These are phyloP conservation scores for Onychostruthus taczanowskii DNA, from an alignment of 2,113 vertebrate species.

Conservation along the genomic window DNA sequence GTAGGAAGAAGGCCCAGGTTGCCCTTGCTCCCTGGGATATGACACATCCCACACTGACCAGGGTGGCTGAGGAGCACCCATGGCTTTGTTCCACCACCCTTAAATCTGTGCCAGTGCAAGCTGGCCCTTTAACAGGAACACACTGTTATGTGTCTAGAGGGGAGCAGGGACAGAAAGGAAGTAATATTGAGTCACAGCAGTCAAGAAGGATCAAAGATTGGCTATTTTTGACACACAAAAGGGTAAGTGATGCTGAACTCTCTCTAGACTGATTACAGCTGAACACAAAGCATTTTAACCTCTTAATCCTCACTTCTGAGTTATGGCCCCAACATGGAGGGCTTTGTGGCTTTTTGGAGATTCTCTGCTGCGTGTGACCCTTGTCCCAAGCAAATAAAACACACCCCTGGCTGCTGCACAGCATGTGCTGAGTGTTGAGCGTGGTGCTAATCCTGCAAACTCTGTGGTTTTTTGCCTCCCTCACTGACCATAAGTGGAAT, in stretches of 20 bases:
- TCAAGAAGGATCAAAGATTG: background rate
- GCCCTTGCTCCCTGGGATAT: fast-evolving
- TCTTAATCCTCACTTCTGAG: background rate
- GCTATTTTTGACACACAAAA: background rate
- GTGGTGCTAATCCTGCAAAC: background rate
- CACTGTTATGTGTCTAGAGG: background rate
- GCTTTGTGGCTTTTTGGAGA: background rate
- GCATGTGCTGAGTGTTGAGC: background rate
- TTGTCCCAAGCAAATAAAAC: background rate
- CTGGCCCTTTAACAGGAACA: background rate
- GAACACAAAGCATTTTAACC: constrained; percentile 18
- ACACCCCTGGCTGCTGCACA: background rate
- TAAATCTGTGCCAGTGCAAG: background rate
- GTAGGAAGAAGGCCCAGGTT: background rate
- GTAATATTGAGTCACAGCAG: background rate
- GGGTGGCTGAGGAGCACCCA: background rate
- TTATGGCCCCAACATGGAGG: background rate
- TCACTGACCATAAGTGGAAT: background rate
- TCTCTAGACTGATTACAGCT: background rate
- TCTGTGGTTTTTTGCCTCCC: background rate
- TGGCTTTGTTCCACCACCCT: background rate
- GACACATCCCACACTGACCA: background rate
- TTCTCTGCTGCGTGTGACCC: background rate
- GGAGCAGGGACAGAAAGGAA: background rate
- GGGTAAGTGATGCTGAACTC: background rate